Evolutionary conservation across 2,113 vertebrate species (phyloP), one percentile per base, ranked within the genome.

Genomic region (Trichechus manatus): DNA sequence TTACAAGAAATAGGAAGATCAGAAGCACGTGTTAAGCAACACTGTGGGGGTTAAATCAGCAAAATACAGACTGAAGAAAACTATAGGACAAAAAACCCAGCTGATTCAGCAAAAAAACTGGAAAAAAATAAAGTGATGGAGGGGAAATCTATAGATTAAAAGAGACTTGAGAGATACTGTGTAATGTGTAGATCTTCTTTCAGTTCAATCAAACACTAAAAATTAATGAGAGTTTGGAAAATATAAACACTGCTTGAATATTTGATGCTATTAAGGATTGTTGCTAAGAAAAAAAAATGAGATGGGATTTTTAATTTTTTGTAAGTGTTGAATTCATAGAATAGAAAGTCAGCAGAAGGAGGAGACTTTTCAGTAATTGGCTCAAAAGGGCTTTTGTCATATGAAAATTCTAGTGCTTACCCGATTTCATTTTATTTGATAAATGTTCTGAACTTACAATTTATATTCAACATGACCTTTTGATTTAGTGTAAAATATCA

Each of bases 401-500:
- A 42, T 74, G 27, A 79, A 84, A 95, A 80, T 88, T 31, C 39
- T 1, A 89, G 33, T 66, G 61, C 6, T 70, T 72, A 77, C 31
- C 50, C 75, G 25, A 27, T 19, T 94, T 84, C 61, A 87, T 47
- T 96, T 96, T 82, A 92, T 29, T 77, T 95, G n/a, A 39, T 83
- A 33, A 53, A 42, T 53, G 9, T 64, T 91, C 39, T 47, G 86
- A 89, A 9, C 64, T 74, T 56, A 59, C 70, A 95, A 89, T n/a
- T 61, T 31, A 89, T 87, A 15, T 90, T 87, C 11, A 74, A 19
- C 63, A 17, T 83, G 19, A 87, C 61, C 53, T 90, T 91, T 81
- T 86, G 23, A 91, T 92, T 87, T 31, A 50, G 3, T 61, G 4
- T 75, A 94, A 61, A 85, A 78, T 78, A 6, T 83, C 33, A 27